Evolutionary conservation across 1,140 invertebrate genomes (phyloP), one percentile per base, ranked within the genome.

Genomic region (Brachionus paranguensis): DNA sequence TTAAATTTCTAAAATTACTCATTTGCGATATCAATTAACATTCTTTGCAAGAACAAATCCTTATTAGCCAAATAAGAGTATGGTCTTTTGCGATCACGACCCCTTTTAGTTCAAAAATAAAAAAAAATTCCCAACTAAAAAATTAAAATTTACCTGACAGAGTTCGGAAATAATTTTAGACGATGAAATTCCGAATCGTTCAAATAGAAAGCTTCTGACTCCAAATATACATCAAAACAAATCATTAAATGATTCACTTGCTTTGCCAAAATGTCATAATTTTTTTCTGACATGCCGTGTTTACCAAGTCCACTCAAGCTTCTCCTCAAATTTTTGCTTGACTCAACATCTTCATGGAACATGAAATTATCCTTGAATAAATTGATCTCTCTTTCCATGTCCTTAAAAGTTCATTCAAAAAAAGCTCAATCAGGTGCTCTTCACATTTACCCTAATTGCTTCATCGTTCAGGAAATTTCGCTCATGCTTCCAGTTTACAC

Each of bases 221-320:
- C 95, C 37, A 96, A 89, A 85, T 94, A 93, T 83, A 96, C 92
- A 89, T 97, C 95, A 85, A 96, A 92, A 88, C 93, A 95, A 65
- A 93, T 92, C 86, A 94, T 91, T 50, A 96, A 89, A 84, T 93
- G 92, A 78, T 93, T 92, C 5, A 96, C 89, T 89, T 96, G 95
- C 33, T 92, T 91, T 14, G 93, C 91, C 6, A 97, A 89, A 24
- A 94, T 88, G 55, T 89, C 86, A 64, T 88, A 64, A 85, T 85
- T 85, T 89, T 88, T 43, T 90, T 86, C 76, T 87, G 85, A 70
- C 83, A n/a, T 84, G 12, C 14, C 68, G 37, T 43, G 68, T 84
- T 27, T 29, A 20, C 29, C 89, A 88, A 64, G 91, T 86, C 84
- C 89, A 88, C 47, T 88, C 86, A 89, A 90, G 92, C 86, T 92